Evolutionary conservation across 2,113 vertebrate species (phyloP), one percentile per base, ranked within the genome.

Genomic region (Oryzias celebensis): DNA sequence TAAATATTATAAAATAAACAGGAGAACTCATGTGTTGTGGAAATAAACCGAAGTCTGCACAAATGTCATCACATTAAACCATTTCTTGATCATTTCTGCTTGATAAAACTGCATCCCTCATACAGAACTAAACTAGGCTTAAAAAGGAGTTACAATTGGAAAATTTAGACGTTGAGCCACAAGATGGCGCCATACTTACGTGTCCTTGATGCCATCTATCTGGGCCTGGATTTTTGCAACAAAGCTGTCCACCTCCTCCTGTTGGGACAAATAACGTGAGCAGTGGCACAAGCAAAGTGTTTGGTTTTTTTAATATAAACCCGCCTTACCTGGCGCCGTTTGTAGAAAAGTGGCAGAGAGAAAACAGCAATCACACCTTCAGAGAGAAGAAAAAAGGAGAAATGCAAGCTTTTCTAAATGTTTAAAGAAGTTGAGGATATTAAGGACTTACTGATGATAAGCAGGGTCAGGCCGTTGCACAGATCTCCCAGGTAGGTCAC

Each of bases 401-500:
- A 44, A 71, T 5, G 28, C 1, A 53, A 52, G 18, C 5, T 49
- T 28, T 18, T 18, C 3, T 3, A 48, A 48, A 5, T 7, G 49
- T 26, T 26, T 58, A 62, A 64, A 1, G 3, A 42, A 26, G 7
- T 10, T 22, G 3, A 42, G 14, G 7, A 22, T 5, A 13, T 45
- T 5, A 3, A 31, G 52, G 17, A 62, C 92, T 89, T 90, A 97
- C 95, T 89, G 3, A 95, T 91, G 73, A 96, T 94, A 81, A 96
- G 84, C 71, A 96, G 88, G 68, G 95, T 96, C 83, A 97, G 90
- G 81, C 95, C 95, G 64, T 95, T 96, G 85, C 92, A 94, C 73
- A 95, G 77, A 1, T 89, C 88, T 65, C 95, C 95, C 82, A 96
- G 88, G 57, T 90, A 96, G 13, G 95, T 96, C 85, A 95, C 81